A percentile compares a stretch with the other conserved stretches of the same genome.
Evolutionary conservation across 2,797 vertebrate genomes (phyloP).

Genomic region (Nasua narica): DNA sequence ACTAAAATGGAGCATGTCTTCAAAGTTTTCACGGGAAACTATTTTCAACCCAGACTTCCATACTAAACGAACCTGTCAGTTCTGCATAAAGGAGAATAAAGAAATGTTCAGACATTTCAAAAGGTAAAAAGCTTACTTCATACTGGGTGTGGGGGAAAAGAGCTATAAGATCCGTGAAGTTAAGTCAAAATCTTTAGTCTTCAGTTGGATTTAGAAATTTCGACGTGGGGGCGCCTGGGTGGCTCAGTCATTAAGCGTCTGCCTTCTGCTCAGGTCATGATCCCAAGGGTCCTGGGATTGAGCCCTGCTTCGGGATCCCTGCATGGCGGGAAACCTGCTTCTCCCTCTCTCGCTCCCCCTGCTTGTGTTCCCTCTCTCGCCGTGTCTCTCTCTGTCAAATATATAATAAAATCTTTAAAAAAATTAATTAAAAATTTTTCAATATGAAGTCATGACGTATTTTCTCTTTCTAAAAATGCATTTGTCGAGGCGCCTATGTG

Average conservation of each 20-base stretch:
- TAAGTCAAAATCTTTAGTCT: not conserved
- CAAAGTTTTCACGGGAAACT: not conserved
- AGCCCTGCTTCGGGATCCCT: no score
- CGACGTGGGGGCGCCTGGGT: no score
- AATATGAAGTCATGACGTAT: not conserved
- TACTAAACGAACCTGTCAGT: not conserved
- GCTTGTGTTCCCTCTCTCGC: no score
- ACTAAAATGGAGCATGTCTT: not conserved
- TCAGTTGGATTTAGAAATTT: not conserved
- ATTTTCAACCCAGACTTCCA: not conserved
- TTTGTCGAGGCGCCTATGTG: not conserved
- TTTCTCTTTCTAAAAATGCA: not conserved
- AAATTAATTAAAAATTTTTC: no score
- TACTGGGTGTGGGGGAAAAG: not conserved
- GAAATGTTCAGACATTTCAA: not conserved
- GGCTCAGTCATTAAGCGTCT: no score
- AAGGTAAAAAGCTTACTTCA: not conserved
- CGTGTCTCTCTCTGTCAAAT: no score
- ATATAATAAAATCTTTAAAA: no score
- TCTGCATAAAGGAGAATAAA: not conserved
- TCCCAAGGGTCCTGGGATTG: no score
- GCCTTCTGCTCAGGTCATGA: no score
- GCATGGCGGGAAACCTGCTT: no score
- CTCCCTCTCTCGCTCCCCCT: no score
- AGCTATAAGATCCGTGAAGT: not conserved